Evolutionary conservation across 2,113 vertebrate species (phyloP), one percentile per base, ranked within the genome.

Genomic region (Datnioides undecimradiatus): DNA sequence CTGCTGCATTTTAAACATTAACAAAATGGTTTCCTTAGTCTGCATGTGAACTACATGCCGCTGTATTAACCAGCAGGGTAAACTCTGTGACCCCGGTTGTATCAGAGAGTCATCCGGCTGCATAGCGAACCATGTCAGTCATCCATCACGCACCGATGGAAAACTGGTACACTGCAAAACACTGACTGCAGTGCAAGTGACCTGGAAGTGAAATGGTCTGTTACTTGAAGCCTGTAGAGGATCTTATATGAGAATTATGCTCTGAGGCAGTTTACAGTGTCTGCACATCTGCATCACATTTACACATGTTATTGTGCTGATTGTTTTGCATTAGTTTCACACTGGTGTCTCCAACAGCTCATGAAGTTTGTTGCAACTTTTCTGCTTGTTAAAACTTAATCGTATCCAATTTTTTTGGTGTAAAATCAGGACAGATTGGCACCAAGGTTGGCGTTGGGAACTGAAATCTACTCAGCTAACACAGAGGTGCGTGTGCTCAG

Each of bases 161-260:
- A 76, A 49, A 82, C n/a, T 75, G 40, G 51, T 57, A 21, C 14
- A 55, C 57, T 29, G 31, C 29, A 34, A 46, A 58, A 59, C 41
- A 14, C 55, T 51, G 34, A 8, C 58, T 55, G 46, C 1, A 46
- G 6, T 36, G 23, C 25, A 63, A 65, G 49, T 70, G 64, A 87
- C 73, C 73, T 71, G 64, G 64, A 80, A 73, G 45, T 75, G 59
- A 55, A 55, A 13, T 48, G 0, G 41, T 58, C 41, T 72, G 33
- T 17, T 48, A 33, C 64, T 63, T 46, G 9, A 49, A 34, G 66
- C 31, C 23, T 55, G 7, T 40, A 52, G 23, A 59, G 27, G 52
- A 48, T 41, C 33, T 48, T 6, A 43, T 6, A 54, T 8, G 2
- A 36, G 65, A 75, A 55, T 54, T 27, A 23, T 46, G 27, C 27